Evolutionary conservation across 2,888 invertebrate genomes (phyloP), one percentile per base, ranked within the genome.

Genomic region (Lobophora halterata): DNA sequence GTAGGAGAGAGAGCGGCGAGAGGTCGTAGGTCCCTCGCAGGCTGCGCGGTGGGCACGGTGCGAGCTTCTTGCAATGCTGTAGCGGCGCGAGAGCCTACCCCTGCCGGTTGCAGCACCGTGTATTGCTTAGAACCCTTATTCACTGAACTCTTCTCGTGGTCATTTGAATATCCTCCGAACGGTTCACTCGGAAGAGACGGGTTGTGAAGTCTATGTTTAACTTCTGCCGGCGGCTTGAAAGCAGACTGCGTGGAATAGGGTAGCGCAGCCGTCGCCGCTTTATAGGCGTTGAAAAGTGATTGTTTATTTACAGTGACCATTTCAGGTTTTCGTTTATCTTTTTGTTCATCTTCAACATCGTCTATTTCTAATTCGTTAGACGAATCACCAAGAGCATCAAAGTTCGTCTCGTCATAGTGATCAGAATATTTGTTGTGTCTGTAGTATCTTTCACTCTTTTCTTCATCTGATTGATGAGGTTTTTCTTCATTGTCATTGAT

Each of bases 101-200:
- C 93, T 5, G 95, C 95, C 1, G 95, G 95, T 76, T 96, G 95
- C 48, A 96, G 86, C 55, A 95, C 95, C 44, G 95, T 96, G 70
- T 95, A 96, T 72, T 95, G 95, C 79, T 96, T 96, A 44, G 92
- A 91, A 5, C 81, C 89, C 46, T 77, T 83, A 47, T 71, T 67
- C 36, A 67, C 56, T 3, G 73, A 64, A 46, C 73, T 74, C 66
- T 66, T 89, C 55, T 71, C 90, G 62, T 68, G 88, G 58, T 68
- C 89, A 16, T 88, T 86, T 6, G 93, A 92, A 62, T 92, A 93
- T 0, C 93, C 93, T 0, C 93, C 93, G 59, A 93, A 94, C 3
- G 93, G 93, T 49, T 93, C 92, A n/a, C 92, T 93, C 1, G 89
- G 85, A 26, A 80, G 75, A 33, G 71, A 72, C 2, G 76, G 60